Evolutionary conservation across 2,888 invertebrate genomes (phyloP), one percentile per base, ranked within the genome.

Genomic region (Polymixis flavicincta): DNA sequence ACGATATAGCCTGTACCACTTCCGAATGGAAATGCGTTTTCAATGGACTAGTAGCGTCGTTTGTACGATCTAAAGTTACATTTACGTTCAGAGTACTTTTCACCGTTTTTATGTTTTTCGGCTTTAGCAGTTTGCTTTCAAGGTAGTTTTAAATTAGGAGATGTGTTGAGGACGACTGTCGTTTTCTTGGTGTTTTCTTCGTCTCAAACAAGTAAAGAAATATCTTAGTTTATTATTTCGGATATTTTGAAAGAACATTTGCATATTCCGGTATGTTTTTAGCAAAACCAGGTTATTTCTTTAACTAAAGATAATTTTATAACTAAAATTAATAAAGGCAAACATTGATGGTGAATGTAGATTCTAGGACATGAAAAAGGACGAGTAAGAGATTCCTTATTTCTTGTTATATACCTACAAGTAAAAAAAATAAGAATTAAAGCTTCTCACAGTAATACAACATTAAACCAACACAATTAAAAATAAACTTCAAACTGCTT

Each of bases 1-100:
- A 89, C 91, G 91, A 92, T 91, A 88, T 90, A 91, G 91, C 91
- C 86, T 82, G 89, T 85, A 90, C 91, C 89, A 90, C 90, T 93
- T 93, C 92, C 90, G 91, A 90, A 90, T 92, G 92, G 91, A 93
- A 93, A 94, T 93, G 93, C 92, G 91, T 87, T 88, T 87, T 90
- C 90, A 88, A 91, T 91, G 86, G 90, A 87, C 87, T 85, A 84
- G 83, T 85, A 83, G 84, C 80, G 79, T 85, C 88, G 84, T 84
- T 84, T 85, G 84, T 83, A 84, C 84, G 81, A 85, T 85, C 84
- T 86, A 74, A 84, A 85, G 84, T 88, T 88, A 89, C 85, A 85
- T 87, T 77, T 81, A 83, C 75, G 71, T 80, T 85, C 71, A 64
- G 76, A 82, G 75, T 69, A 82, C 80, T 83, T 88, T 78, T 86